phyloP scores from a whole-genome alignment of 2,888 invertebrate species.

The Allygus modestus region DNA sequence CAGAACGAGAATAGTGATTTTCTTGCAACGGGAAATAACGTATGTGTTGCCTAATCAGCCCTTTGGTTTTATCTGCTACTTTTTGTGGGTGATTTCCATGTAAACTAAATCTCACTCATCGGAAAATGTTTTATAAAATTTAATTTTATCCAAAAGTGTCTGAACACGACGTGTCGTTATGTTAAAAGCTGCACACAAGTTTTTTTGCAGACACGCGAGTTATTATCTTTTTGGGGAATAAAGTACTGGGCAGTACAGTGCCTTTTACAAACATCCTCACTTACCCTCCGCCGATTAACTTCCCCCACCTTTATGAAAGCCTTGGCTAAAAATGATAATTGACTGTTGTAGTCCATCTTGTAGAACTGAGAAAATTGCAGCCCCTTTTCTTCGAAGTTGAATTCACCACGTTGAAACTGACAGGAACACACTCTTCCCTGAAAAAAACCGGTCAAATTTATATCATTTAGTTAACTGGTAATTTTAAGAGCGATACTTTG shows the following conservation, averaged over 20 bases:
- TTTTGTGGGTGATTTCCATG: constrained; percentile 53
- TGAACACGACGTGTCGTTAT: constrained; percentile 47
- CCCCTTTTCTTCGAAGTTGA: constrained; percentile 18
- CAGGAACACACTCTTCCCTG: constrained; percentile 14
- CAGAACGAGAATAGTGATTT: constrained; percentile 60
- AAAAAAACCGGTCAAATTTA: background rate
- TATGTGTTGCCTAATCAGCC: constrained; percentile 53
- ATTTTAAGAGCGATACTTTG: too few relatives aligned
- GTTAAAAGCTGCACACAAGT: constrained; percentile 30
- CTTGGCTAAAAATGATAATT: constrained; percentile 37
- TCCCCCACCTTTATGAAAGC: constrained; percentile 46
- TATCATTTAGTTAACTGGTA: too few relatives aligned
- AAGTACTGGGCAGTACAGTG: constrained; percentile 47
- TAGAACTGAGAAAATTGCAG: background rate
- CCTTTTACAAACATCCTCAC: constrained; percentile 52
- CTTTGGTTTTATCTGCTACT: constrained; percentile 16
- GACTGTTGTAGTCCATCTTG: constrained; percentile 53
- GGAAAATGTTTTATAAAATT: constrained; percentile 35
- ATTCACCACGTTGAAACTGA: constrained; percentile 15
- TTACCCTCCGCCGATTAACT: constrained; percentile 8
- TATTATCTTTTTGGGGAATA: constrained; percentile 30
- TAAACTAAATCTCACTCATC: constrained; percentile 30
- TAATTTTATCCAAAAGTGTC: constrained; percentile 56
- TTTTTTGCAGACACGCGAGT: constrained; percentile 27
- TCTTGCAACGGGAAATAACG: constrained; percentile 59